Evolutionary conservation across 2,113 vertebrate genomes (phyloP), one percentile per base, ranked within the genome.

Genomic region (Crotalus viridis): DNA sequence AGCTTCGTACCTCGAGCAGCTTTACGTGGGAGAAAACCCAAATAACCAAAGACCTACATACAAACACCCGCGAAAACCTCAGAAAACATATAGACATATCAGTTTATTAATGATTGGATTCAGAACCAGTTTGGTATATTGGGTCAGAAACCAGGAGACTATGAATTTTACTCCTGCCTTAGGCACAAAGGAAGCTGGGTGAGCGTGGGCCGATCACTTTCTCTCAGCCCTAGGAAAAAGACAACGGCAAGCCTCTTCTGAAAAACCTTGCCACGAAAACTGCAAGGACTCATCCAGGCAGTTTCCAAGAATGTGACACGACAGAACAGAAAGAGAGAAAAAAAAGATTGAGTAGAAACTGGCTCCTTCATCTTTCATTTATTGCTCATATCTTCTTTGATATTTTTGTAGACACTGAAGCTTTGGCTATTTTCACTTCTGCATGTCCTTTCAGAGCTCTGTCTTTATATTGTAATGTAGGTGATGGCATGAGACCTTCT

Each of bases 391-490:
- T 74, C 90, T 94, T 94, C 91, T 90, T 55, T 85, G 89, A 86
- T 10, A 54, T 0, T 51, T 43, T 89, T 56, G 2, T 26, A 6
- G 4, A 92, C 15, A 1, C 43, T n/a, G 56, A 46, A 13, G 93
- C 87, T 94, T 93, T 92, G 1, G 0, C 5, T 94, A 52, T 91
- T 91, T 96, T 95, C 93, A 89, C 93, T 91, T 96, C 94, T 26
- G 1, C 90, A 85, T 95, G 94, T 95, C 94, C 92, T 96, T 96
- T 94, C 92, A 64, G 93, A 95, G 89, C 0, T 86, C 48, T 92
- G 88, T 69, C 94, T 92, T 81, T 90, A 92, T 94, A 92, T 91
- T 10, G 4, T 56, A 43, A 93, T 8, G 3, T 56, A 43, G 93
- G 96, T 95, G 94, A 91, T 96, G 95, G 94, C 57, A 0, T 28